These are phyloP conservation scores for Artemia sinica DNA, from an alignment of 2,888 invertebrate genomes.

Conservation along the genomic window DNA sequence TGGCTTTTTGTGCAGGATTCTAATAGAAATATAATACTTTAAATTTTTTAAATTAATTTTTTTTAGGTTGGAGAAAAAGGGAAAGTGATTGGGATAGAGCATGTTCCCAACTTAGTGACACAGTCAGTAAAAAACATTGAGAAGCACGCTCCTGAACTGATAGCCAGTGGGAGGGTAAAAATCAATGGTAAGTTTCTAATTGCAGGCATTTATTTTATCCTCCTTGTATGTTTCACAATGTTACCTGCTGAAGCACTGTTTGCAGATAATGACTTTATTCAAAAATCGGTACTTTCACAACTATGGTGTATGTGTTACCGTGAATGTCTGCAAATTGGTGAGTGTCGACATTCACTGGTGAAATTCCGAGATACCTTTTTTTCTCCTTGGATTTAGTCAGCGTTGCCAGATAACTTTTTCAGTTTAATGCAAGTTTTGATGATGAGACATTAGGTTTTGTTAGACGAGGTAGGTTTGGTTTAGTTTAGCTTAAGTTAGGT, in stretches of 20 bases:
- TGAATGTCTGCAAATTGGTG: too few relatives aligned
- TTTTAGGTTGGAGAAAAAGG: slow-evolving; percentile 34
- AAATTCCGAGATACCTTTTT: too few relatives aligned
- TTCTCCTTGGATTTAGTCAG: too few relatives aligned
- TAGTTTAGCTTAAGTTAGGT: too few relatives aligned
- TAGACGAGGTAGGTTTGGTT: too few relatives aligned
- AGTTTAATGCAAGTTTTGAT: too few relatives aligned
- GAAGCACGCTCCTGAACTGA: slow-evolving; percentile 30
- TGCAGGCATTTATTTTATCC: neutral
- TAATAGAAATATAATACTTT: neutral
- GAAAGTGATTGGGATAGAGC: slow-evolving; percentile 39
- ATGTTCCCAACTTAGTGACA: slow-evolving; percentile 38
- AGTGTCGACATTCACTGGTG: too few relatives aligned
- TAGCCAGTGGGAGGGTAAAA: slow-evolving; percentile 30
- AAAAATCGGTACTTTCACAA: neutral
- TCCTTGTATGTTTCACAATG: neutral
- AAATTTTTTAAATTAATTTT: neutral
- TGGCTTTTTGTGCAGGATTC: too few relatives aligned
- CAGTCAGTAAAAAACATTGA: slow-evolving; percentile 37
- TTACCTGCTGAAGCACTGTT: slow-evolving; percentile 11
- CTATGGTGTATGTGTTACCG: too few relatives aligned
- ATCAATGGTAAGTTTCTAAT: slow-evolving; percentile 27
- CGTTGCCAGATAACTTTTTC: too few relatives aligned
- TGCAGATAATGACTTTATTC: neutral
- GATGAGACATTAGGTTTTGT: too few relatives aligned